Percentiles rank a stretch among this genome's conserved stretches.
phyloP scores from a whole-genome alignment of 1,140 invertebrate genomes.

The Drosophila ironensis region DNA sequence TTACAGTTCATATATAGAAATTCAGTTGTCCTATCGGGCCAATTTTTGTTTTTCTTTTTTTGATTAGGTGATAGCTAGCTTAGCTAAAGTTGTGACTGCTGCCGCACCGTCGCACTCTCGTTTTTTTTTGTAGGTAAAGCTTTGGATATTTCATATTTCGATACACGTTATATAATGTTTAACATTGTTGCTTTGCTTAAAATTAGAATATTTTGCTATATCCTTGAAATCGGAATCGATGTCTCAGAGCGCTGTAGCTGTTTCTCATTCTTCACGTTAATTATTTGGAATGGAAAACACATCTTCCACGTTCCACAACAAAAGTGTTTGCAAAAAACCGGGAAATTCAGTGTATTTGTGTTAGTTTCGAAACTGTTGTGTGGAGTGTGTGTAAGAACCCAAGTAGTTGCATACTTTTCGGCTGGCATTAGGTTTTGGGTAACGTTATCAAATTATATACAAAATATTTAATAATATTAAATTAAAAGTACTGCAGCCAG shows the following conservation, averaged over 20 bases:
- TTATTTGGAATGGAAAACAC: not conserved
- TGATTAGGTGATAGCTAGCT: conserved; percentile 20
- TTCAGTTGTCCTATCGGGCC: conserved; percentile 44
- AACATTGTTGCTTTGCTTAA: conserved; percentile 44
- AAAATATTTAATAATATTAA: not conserved
- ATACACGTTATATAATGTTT: conserved; percentile 42
- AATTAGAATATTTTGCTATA: conserved; percentile 32
- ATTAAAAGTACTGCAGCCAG: not conserved
- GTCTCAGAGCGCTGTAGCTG: conserved; percentile 39
- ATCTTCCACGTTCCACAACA: conserved; percentile 34
- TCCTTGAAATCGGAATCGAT: conserved; percentile 44
- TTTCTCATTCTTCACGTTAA: not conserved
- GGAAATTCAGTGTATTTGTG: conserved; percentile 25
- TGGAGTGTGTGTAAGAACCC: not conserved
- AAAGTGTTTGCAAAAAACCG: conserved; percentile 48
- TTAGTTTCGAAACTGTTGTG: conserved; percentile 6
- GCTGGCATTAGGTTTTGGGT: not conserved
- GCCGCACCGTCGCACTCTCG: conserved; percentile 5
- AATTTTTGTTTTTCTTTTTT: conserved; percentile 21
- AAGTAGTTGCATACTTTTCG: conserved; percentile 28
- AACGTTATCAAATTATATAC: not conserved
- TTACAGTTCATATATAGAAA: conserved; percentile 65
- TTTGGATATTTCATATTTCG: conserved; percentile 39
- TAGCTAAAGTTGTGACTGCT: conserved; percentile 7
- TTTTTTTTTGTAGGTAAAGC: conserved; percentile 32